Percentiles rank a stretch among this genome's conserved stretches.
phyloP scores from a whole-genome alignment of 2,797 vertebrate genomes.

The Poecilia wingei region DNA sequence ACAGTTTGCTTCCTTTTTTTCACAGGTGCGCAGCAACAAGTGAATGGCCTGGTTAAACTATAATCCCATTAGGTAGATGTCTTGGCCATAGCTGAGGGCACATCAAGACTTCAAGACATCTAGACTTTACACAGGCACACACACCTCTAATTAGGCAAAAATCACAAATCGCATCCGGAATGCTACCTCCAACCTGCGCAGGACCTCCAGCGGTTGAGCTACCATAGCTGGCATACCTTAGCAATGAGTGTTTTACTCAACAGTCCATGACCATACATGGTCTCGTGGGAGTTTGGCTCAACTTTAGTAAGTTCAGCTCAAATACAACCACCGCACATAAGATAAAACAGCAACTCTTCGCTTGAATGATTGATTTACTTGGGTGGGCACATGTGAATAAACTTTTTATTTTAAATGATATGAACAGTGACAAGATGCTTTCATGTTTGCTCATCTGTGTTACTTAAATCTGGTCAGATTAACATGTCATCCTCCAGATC shows the following conservation, averaged over 20 bases:
- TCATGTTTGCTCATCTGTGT: neutral
- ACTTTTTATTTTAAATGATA: neutral
- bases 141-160: slow-evolving; percentile 71
- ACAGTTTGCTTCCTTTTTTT: slow-evolving; percentile 42
- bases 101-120: slow-evolving; percentile 33
- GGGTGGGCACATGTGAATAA: neutral
- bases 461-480: neutral
- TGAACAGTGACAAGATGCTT: neutral
- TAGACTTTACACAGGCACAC: slow-evolving; percentile 33
- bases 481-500: neutral
- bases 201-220: slow-evolving; percentile 65
- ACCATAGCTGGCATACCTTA: slow-evolving; percentile 70
- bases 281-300: slow-evolving; percentile 39
- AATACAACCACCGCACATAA: slow-evolving; percentile 31
- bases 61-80: slow-evolving; percentile 77
- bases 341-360: slow-evolving; percentile 30
- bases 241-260: slow-evolving; percentile 42
- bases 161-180: slow-evolving; percentile 61
- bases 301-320: slow-evolving; percentile 24
- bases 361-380: slow-evolving; percentile 11
- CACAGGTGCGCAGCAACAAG: slow-evolving; percentile 65
- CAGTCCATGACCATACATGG: slow-evolving; percentile 63
- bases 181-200: slow-evolving; percentile 60
- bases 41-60: slow-evolving; percentile 69
- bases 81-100: slow-evolving; percentile 60